Evolutionary conservation across 2,797 vertebrate species (phyloP), one percentile per base, ranked within the genome.

Genomic region (Characodon lateralis): DNA sequence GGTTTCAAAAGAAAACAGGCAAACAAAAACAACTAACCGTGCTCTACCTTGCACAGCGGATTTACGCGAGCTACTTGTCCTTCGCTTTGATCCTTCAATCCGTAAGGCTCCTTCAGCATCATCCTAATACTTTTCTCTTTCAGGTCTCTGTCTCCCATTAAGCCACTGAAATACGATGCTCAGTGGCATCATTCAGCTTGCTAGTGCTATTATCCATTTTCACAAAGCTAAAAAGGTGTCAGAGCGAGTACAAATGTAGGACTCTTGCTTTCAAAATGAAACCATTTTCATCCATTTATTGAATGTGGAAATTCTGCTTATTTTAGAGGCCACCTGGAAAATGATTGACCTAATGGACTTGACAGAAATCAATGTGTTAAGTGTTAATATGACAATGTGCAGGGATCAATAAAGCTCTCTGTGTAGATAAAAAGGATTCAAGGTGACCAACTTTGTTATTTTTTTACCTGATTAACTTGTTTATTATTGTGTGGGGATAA

Each of bases 41-140:
- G 48, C 66, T 75, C 71, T 78, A 56, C 76, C 65, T 24, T 71
- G 69, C 81, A 71, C 51, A 63, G 83, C 76, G 61, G 88, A 89
- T 88, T 91, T 83, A 82, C 3, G n/a, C 24, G 7, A 84, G 83
- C 87, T 81, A 76, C 81, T 56, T 88, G 87, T 83, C 78, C 51
- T 59, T 4, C 48, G 74, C 73, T 89, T 78, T 89, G 81, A 90
- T 92, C 83, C 76, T 55, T 88, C 80, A 82, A 73, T 88, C 83
- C 86, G 53, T 82, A 63, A 14, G 88, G 81, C 82, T 90, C 78
- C 66, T 79, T 84, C 69, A 80, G 77, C 72, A 71, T 69, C 76
- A 24, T 78, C 81, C 84, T 81, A 81, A 87, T 86, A 88, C 83
- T 86, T 79, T 76, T 65, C 61, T 14, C 65, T 71, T 71, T 58